Evolutionary conservation across 2,888 invertebrate genomes (phyloP).

Genomic region (Pardosa pseudoannulata): DNA sequence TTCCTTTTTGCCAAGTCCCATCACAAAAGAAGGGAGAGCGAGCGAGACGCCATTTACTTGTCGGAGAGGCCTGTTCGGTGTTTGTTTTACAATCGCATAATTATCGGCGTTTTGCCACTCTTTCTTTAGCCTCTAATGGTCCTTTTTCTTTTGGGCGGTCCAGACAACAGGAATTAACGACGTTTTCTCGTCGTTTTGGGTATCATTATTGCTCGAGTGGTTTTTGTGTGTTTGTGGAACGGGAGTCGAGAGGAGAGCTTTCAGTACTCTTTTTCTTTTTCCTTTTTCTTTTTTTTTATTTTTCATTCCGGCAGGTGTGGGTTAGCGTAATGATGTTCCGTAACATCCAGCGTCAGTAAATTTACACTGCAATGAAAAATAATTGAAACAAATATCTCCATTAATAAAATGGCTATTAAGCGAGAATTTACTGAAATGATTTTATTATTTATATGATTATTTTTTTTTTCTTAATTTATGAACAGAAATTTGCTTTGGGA

Average conservation of each 20-base stretch:
- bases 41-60: neutral
- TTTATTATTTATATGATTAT: too few species aligned
- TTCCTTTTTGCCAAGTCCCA: neutral
- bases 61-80: neutral
- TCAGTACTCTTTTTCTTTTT: too few species aligned
- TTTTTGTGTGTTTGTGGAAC: conserved; percentile 12
- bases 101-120: conserved; percentile 14
- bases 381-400: too few species aligned
- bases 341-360: neutral
- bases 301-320: neutral
- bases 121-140: neutral
- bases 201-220: neutral
- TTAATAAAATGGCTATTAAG: too few species aligned
- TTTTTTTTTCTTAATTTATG: too few species aligned
- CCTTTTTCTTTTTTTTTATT: too few species aligned
- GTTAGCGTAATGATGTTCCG: neutral
- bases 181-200: conserved; percentile 7
- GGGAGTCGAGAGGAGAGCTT: neutral
- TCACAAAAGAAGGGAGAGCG: neutral
- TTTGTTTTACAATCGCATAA: conserved; percentile 17
- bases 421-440: too few species aligned
- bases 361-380: neutral
- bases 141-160: conserved; percentile 2
- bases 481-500: too few species aligned
- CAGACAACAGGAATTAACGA: conserved; percentile 12